Percentiles rank a stretch among this genome's conserved stretches.
Evolutionary conservation across 2,113 vertebrate species (phyloP).

Genomic region (mouse (Mus musculus)): DNA sequence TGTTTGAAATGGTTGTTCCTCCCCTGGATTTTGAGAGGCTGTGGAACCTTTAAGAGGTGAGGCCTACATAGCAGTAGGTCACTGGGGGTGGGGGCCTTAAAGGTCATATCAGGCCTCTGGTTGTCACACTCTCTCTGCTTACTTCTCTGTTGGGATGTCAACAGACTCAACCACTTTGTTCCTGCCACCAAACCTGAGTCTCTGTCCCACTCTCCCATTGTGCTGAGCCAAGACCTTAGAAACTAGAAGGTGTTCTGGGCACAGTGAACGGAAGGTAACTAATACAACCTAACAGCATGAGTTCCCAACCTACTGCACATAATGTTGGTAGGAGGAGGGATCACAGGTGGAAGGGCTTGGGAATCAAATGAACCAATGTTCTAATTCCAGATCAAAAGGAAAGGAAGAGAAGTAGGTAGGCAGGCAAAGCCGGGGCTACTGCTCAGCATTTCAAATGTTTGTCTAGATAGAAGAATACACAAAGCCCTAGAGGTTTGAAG

Average conservation of each 20-base stretch:
- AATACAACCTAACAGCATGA: neutral
- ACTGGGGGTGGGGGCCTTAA: neutral
- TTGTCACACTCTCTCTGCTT: neutral
- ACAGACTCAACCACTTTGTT: neutral
- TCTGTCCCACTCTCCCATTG: neutral
- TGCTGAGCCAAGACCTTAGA: neutral
- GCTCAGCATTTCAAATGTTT: neutral
- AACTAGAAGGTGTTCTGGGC: neutral
- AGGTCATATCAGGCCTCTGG: neutral
- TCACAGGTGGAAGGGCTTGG: constrained; percentile 7
- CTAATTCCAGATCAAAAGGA: neutral
- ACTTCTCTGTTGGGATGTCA: too few relatives aligned
- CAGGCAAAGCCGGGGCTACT: too few relatives aligned
- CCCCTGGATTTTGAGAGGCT: neutral
- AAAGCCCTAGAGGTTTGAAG: neutral
- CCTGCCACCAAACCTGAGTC: neutral
- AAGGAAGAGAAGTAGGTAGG: neutral
- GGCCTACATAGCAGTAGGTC: neutral
- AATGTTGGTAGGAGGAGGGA: neutral
- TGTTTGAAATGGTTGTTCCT: neutral
- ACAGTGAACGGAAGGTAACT: neutral
- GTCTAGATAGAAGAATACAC: neutral
- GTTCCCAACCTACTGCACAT: neutral
- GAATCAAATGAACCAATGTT: constrained; percentile 15
- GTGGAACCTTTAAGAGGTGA: neutral